These are phyloP conservation scores for Drosophila sp. DNA, from an alignment of 1,140 invertebrate genomes.

Conservation along the genomic window DNA sequence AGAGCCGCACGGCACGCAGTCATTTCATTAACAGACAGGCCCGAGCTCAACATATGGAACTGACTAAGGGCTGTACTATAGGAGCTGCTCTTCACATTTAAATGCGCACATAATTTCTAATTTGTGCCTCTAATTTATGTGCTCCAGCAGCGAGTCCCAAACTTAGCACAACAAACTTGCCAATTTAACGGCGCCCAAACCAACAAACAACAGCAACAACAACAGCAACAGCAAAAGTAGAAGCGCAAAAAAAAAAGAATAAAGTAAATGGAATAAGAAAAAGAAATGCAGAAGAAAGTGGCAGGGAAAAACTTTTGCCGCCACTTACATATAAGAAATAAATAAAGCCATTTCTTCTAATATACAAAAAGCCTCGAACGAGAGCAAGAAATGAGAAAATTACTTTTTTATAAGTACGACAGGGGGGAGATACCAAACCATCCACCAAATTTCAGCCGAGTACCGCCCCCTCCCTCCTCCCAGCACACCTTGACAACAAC, in stretches of 20 bases:
- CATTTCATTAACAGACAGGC: slow-evolving; percentile 49
- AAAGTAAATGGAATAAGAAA: slow-evolving; percentile 29
- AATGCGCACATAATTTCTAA: slow-evolving; percentile 84
- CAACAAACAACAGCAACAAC: slow-evolving; percentile 39
- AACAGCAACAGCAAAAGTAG: slow-evolving; percentile 14
- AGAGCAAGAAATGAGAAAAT: slow-evolving; percentile 79
- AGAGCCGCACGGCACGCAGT: slow-evolving; percentile 20
- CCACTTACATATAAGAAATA: slow-evolving; percentile 83
- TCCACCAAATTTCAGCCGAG: slow-evolving; percentile 23
- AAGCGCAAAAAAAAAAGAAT: too few relatives aligned
- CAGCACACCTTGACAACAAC: slow-evolving; percentile 61
- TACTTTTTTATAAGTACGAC: slow-evolving; percentile 82
- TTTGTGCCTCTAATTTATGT: slow-evolving; percentile 83
- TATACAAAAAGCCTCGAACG: slow-evolving; percentile 82
- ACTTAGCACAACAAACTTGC: slow-evolving; percentile 83
- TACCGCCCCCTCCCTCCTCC: slow-evolving; percentile 6
- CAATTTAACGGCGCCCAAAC: slow-evolving; percentile 76
- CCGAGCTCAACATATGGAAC: slow-evolving; percentile 49
- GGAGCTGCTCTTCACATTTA: slow-evolving; percentile 78
- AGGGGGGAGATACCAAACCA: slow-evolving; percentile 30
- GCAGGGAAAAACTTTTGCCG: slow-evolving; percentile 73
- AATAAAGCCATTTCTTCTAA: slow-evolving; percentile 84
- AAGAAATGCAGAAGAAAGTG: slow-evolving; percentile 39
- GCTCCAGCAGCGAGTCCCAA: slow-evolving; percentile 68
- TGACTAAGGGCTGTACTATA: slow-evolving; percentile 14